A percentile compares a stretch with the other conserved stretches of the same genome.
phyloP scores from a whole-genome alignment of 2,888 invertebrate genomes.

The Pemphredon lugubris region DNA sequence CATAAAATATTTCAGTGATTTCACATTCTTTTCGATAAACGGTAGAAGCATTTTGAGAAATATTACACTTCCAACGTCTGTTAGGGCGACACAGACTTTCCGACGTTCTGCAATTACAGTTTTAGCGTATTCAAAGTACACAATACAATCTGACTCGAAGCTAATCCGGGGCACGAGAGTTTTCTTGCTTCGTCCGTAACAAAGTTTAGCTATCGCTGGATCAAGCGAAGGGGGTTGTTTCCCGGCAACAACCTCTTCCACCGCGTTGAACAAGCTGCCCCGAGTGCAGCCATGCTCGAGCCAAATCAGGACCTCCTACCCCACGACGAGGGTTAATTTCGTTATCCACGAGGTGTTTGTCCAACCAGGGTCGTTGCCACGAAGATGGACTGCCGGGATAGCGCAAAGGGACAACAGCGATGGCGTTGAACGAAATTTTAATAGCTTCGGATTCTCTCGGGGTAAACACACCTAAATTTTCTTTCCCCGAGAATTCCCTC shows the following conservation, averaged over 20 bases:
- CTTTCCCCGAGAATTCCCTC: too few species aligned
- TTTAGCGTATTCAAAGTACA: background rate
- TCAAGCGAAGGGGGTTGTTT: constrained; percentile 36
- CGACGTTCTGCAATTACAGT: too few species aligned
- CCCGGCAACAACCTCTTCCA: constrained; percentile 24
- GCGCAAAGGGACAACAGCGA: constrained; percentile 16
- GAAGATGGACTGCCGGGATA: constrained; percentile 17
- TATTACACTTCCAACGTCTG: too few species aligned
- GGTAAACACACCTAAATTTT: too few species aligned
- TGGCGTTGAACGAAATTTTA: constrained; percentile 17
- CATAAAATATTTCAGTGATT: too few species aligned
- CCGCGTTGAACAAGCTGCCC: constrained; percentile 40
- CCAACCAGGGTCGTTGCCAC: constrained; percentile 39
- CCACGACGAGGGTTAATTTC: constrained; percentile 57
- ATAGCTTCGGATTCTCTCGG: background rate
- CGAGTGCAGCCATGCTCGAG: constrained; percentile 25
- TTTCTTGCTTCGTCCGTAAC: constrained; percentile 21
- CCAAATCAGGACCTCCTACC: constrained; percentile 48
- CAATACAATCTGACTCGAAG: background rate
- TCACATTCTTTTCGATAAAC: too few species aligned
- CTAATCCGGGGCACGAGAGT: too few species aligned
- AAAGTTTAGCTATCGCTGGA: constrained; percentile 38
- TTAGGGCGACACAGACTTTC: too few species aligned
- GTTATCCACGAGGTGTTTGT: constrained; percentile 54
- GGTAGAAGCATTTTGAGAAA: too few species aligned